Percentiles rank a stretch among this genome's conserved stretches.
These are phyloP conservation scores for Nothobranchius furzeri DNA, from an alignment of 2,113 vertebrate species.

Conservation along the genomic window DNA sequence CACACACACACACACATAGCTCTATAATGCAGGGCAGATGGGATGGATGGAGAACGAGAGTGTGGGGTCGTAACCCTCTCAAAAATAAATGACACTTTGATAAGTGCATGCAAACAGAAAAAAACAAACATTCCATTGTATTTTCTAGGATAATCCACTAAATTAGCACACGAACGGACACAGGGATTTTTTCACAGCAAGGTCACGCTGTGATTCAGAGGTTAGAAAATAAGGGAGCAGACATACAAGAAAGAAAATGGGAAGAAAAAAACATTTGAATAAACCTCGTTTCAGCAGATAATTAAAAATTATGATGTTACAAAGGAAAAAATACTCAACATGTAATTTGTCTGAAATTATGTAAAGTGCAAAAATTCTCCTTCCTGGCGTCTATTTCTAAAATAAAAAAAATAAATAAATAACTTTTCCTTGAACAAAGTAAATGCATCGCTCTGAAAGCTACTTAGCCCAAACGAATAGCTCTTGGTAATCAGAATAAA, in stretches of 20 bases:
- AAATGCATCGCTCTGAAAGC: constrained; percentile 58
- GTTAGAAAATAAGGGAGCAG: constrained; percentile 5
- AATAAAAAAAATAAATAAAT: constrained; percentile 42
- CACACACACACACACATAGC: too few relatives aligned
- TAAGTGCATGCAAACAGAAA: constrained; percentile 18
- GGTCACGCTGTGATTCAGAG: constrained; percentile 62
- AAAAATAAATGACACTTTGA: constrained; percentile 70
- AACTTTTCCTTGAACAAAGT: too few relatives aligned
- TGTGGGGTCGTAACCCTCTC: constrained; percentile 50
- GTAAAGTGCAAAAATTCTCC: too few relatives aligned
- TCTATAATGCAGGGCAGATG: constrained; percentile 66
- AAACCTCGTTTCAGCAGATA: constrained; percentile 69
- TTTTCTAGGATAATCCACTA: too few relatives aligned
- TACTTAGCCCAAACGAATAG: constrained; percentile 51
- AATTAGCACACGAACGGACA: constrained; percentile 31
- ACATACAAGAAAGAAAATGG: constrained; percentile 3
- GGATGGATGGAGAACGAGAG: constrained; percentile 40
- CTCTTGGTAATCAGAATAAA: constrained; percentile 78
- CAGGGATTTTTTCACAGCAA: constrained; percentile 55
- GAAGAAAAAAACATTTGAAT: constrained; percentile 53
- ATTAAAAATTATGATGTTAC: constrained; percentile 6
- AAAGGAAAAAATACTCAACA: too few relatives aligned
- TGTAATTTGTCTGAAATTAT: too few relatives aligned
- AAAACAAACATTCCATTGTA: neutral
- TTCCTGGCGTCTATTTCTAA: neutral